A percentile compares a stretch with the other conserved stretches of the same genome.
Evolutionary conservation across 2,797 vertebrate species (phyloP).

Genomic region (Eremophila alpestris): DNA sequence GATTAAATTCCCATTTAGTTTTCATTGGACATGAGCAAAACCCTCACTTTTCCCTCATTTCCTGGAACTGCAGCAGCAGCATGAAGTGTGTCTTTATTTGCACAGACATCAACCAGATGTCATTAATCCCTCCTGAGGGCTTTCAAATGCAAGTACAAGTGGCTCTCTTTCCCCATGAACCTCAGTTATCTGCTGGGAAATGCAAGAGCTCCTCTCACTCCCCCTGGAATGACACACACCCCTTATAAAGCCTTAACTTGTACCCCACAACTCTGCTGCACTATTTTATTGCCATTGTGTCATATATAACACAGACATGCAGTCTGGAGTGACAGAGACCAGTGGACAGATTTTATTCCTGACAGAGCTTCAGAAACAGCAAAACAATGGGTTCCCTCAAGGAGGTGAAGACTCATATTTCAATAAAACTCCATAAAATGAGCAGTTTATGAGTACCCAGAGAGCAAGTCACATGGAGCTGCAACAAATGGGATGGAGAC

Average conservation of each 20-base stretch:
- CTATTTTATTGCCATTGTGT: not conserved
- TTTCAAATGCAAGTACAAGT: not conserved
- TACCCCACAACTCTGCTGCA: not conserved
- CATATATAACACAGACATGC: rapidly evolving
- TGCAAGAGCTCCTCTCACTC: not conserved
- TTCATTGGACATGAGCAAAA: not conserved
- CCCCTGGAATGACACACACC: not conserved
- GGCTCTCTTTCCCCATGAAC: not conserved
- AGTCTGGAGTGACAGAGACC: not conserved
- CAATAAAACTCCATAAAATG: not conserved
- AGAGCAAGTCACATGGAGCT: not conserved
- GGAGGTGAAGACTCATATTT: not conserved
- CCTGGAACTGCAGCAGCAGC: not conserved
- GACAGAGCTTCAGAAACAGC: not conserved
- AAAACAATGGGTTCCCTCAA: not conserved
- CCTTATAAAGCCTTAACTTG: not conserved
- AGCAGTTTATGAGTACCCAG: not conserved
- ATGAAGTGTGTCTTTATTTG: not conserved
- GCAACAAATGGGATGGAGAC: not conserved
- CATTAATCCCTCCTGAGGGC: not conserved
- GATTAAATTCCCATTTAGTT: conserved; percentile 7
- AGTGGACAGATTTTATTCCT: not conserved
- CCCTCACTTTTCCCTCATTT: not conserved
- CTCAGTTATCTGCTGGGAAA: not conserved
- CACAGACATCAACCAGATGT: not conserved